Base-by-base conservation (phyloP, 1,140 invertebrate genomes). In the Diploscapter pachys region DNA sequence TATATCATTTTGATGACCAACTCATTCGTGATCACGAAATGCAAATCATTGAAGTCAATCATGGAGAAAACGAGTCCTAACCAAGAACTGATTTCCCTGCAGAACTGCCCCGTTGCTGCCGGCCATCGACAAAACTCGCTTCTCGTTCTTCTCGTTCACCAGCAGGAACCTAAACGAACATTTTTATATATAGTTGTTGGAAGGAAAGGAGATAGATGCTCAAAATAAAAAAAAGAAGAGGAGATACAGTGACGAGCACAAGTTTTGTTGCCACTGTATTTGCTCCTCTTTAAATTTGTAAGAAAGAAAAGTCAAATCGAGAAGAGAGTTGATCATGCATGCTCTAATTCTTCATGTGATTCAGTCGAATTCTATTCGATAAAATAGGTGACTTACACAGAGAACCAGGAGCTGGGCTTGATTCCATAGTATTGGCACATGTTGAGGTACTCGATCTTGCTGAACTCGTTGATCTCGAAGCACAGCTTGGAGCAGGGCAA, bases 161-260 rank as follows among this genome's bases (percentile, higher is more conserved):
- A 74, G 6, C 4, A 74, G 4, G 66, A 74, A 74, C 5, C 73
- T 74, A 61, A 50, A 73, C 68, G 48, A 50, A 6, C 13, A 9
- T 9, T 71, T 4, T 52, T 52, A n/a, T n/a, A 9, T 65, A 65
- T 31, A 0, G 63, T 65, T 9, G 8, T 65, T 65, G 6, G 63
- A 31, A 50, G n/a, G 3, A 13, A 52, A 31, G 2, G 13, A 64
- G 52, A 11, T 31, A 31, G 31, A 31, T 31, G 31, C 31, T 31
- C 31, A 31, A 31, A 31, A 31, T 31, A 31, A 0, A 31, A 31
- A 0, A 31, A 31, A 31, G 1, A 31, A 31, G 31, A 31, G 31
- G 31, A 31, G 31, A 31, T 31, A 31, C 1, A 31, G 31, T 31
- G 31, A 1, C 1, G n/a, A 68, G 9, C 3, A 2, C 0, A 65